Evolutionary conservation across 2,797 vertebrate species (phyloP), one percentile per base, ranked within the genome.

Genomic region (Hapalemur alaotrensis): DNA sequence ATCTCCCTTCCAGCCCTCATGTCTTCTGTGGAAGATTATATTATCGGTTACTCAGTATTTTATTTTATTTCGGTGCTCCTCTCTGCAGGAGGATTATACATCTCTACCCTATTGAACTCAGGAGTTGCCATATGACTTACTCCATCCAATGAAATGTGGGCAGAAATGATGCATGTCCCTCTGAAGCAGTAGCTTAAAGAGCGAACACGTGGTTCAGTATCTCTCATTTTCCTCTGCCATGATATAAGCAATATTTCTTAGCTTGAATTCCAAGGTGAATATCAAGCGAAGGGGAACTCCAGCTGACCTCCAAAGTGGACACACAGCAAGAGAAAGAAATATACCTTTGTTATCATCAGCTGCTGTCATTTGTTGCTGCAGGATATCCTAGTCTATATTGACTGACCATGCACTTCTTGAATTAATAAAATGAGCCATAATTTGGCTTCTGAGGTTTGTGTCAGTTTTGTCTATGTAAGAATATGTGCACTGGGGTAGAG

Each of bases 11-110:
- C 46, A 76, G 88, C 12, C 23, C 12, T 63, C 17, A 32, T 30
- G 46, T 52, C 67, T 93, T n/a, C 52, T 28, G 0, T 57, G 54
- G 73, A 92, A 93, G 57, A 81, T 73, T 80, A 76, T 15, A 48
- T 84, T 89, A 91, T 67, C 23, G 22, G 93, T 86, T 95, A 14
- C 32, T 41, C 50, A 93, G 43, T 76, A 84, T 63, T 90, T 80
- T 32, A 78, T 54, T 86, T 95, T 91, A 7, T 93, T 87, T 89
- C 41, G 95, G 22, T 78, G 13, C 4, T 3, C 18, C 4, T 50
- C 11, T 69, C 28, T 89, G 22, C 46, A 69, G 28, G 30, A 69
- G 23, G n/a, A 76, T 52, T 76, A 50, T 46, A 59, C 1, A 35
- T 48, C 7, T 59, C 7, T 81, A 38, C 12, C 4, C 38, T 25